A percentile compares a stretch with the other conserved stretches of the same genome.
phyloP scores from a whole-genome alignment of 2,888 invertebrate genomes.

The Zaprionus lineosus region DNA sequence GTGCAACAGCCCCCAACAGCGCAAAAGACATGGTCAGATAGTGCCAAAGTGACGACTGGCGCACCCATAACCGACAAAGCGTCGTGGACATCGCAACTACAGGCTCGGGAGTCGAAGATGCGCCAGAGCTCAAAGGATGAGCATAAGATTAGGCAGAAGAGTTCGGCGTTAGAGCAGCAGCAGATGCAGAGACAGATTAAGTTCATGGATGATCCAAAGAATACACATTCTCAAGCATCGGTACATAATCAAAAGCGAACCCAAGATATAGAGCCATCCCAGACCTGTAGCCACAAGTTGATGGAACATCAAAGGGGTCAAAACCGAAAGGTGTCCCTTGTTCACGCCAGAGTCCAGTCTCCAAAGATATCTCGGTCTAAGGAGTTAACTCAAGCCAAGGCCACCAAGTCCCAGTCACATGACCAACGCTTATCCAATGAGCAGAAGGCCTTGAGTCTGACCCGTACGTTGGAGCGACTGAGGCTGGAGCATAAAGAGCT shows the following conservation, averaged over 20 bases:
- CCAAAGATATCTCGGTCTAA: neutral
- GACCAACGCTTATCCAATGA: neutral
- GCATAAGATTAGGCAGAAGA: neutral
- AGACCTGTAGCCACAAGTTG: neutral
- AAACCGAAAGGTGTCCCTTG: too few species aligned
- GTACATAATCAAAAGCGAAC: neutral
- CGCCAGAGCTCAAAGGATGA: slow-evolving; percentile 7
- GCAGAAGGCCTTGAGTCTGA: slow-evolving; percentile 1
- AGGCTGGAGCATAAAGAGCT: slow-evolving; percentile 24
- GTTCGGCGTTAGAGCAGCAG: neutral
- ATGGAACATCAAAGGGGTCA: neutral
- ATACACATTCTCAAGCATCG: neutral
- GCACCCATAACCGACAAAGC: neutral
- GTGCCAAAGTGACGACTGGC: too few species aligned
- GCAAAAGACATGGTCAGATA: too few species aligned
- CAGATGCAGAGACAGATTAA: neutral
- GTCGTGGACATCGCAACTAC: too few species aligned
- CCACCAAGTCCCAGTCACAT: too few species aligned
- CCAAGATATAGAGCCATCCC: too few species aligned
- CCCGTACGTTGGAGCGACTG: slow-evolving; percentile 9
- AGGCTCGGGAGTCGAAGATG: too few species aligned
- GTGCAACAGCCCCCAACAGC: neutral
- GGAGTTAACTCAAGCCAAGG: neutral
- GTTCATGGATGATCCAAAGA: neutral
- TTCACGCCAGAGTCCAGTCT: neutral